phyloP scores from a whole-genome alignment of 2,113 vertebrate species.

The Dermatemys mawii region DNA sequence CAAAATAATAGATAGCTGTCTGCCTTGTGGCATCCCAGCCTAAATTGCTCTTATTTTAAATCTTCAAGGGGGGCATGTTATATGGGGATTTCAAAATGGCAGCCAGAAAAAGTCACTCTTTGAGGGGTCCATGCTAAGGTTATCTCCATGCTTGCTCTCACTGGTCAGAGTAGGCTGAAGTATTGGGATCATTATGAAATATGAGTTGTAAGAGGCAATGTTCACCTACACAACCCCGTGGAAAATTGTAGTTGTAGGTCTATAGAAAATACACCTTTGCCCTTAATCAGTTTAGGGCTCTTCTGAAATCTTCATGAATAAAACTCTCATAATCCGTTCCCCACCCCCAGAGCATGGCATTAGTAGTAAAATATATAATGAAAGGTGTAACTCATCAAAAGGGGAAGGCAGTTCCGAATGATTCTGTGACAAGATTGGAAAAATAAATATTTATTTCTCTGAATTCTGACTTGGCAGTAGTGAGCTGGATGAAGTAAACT shows the following conservation, averaged over 20 bases:
- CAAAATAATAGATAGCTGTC: no score
- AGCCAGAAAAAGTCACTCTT: accelerated
- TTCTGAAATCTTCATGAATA: neutral
- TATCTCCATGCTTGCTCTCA: neutral
- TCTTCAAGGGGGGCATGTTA: neutral
- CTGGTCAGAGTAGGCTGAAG: neutral
- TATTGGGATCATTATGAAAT: accelerated
- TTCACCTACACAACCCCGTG: neutral
- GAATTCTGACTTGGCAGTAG: neutral
- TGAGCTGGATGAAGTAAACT: neutral
- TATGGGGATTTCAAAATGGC: neutral
- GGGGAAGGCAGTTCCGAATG: neutral
- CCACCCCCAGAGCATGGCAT: neutral
- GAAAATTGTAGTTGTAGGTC: accelerated
- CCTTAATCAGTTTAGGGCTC: neutral
- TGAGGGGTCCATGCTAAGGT: accelerated
- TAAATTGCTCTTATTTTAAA: accelerated
- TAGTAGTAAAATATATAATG: neutral
- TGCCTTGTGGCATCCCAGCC: neutral
- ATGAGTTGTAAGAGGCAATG: neutral
- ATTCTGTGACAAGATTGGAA: neutral
- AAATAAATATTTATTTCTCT: neutral
- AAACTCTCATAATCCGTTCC: neutral
- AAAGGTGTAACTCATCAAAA: neutral
- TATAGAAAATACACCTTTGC: neutral